Evolutionary conservation across 2,888 invertebrate species (phyloP).

Genomic region (Zhuqinia jingwanae): DNA sequence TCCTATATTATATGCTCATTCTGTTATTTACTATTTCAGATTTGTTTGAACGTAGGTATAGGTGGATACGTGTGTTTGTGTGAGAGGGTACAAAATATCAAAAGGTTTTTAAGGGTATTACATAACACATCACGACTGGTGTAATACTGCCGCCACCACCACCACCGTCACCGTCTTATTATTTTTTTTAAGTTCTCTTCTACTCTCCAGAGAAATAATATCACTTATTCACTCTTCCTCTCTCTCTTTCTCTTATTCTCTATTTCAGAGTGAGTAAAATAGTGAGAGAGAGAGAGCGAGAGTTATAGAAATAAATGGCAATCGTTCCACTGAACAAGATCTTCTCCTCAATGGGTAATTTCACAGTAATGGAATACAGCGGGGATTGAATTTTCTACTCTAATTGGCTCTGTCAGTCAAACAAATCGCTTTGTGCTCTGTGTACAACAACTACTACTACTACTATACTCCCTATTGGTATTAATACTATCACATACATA

Average conservation of each 20-base stretch:
- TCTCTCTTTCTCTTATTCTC: conserved; percentile 45
- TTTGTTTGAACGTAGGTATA: conserved; percentile 12
- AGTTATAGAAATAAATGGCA: conserved; percentile 79
- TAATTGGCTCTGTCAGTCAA: conserved; percentile 80
- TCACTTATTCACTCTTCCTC: conserved; percentile 62
- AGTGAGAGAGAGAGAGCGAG: conserved; percentile 73
- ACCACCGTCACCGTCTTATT: conserved; percentile 44
- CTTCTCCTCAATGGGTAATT: conserved; percentile 80
- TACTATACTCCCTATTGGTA: conserved; percentile 36
- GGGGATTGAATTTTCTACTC: conserved; percentile 80
- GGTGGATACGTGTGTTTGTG: conserved; percentile 1
- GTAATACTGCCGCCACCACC: too few species aligned
- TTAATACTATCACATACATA: conserved; percentile 12
- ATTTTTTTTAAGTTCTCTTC: conserved; percentile 62
- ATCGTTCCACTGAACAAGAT: conserved; percentile 79
- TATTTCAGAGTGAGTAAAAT: conserved; percentile 64
- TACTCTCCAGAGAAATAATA: conserved; percentile 69
- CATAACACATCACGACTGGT: conserved; percentile 4
- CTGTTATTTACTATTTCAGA: conserved; percentile 38
- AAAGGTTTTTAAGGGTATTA: neutral
- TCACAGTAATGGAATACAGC: conserved; percentile 80
- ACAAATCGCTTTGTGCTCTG: conserved; percentile 79
- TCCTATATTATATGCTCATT: neutral
- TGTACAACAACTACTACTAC: conserved; percentile 51
- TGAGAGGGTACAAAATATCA: neutral